Conservation (phyloP, 2,113 vertebrate species). For the Pipa parva region DNA sequence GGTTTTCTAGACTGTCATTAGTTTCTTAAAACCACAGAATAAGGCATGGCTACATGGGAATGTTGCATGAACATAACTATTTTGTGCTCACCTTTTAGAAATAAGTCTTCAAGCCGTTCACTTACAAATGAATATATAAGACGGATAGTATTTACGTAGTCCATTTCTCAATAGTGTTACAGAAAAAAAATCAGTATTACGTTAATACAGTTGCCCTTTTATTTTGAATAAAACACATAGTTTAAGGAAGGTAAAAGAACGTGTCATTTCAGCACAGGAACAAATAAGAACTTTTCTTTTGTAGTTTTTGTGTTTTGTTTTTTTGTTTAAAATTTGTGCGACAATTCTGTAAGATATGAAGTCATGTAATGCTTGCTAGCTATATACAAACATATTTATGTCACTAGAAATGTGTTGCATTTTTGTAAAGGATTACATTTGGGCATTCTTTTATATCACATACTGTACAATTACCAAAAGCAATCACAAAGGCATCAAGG, state of each 20-base stretch:
- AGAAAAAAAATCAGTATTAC: constrained; percentile 24
- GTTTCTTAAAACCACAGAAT: neutral
- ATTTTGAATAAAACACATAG: neutral
- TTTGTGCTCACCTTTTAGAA: neutral
- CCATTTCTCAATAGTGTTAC: neutral
- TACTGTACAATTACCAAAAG: neutral
- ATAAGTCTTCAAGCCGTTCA: neutral
- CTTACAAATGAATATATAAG: neutral
- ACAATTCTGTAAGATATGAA: too few relatives aligned
- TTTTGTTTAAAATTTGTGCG: too few relatives aligned
- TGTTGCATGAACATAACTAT: constrained; percentile 18
- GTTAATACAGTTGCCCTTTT: neutral
- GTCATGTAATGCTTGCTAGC: too few relatives aligned
- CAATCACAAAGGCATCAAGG: neutral
- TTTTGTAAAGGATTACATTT: neutral
- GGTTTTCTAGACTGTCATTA: constrained; percentile 2
- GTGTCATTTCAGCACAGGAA: too few relatives aligned
- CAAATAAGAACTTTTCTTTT: too few relatives aligned
- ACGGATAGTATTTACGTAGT: constrained; percentile 3
- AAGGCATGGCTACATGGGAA: constrained; percentile 23
- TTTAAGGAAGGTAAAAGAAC: neutral
- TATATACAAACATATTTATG: too few relatives aligned
- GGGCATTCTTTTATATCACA: neutral
- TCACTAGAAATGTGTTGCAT: too few relatives aligned
- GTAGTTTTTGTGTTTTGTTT: too few relatives aligned